Base-by-base conservation (phyloP, 2,113 vertebrate genomes). In the Turdus rufiventris region DNA sequence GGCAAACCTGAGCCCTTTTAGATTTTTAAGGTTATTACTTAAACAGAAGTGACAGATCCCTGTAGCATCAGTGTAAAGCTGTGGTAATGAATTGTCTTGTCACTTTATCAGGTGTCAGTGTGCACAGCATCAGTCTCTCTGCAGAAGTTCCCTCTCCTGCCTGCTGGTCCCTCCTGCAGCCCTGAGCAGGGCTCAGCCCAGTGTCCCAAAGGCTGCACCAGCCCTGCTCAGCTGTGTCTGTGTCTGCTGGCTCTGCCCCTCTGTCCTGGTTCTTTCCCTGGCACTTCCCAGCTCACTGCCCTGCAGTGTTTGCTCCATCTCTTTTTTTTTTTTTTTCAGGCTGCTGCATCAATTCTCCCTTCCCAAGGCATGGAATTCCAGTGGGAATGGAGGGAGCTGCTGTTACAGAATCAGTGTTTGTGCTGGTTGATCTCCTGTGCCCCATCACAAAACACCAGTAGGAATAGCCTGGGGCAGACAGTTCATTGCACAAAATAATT, bases 201-300 rank as follows among this genome's bases (percentile, higher is more conserved):
- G 1, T 6, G 43, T 21, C 40, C 53, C 23, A 5, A 6, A 31
- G 29, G 9, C 43, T 26, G 8, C 1, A 6, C 10, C 68, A 8
- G 29, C 13, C 73, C 31, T 18, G 31, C 4, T 6, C 50, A 51
- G 26, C 50, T 17, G 50, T 28, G 25, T 5, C 50, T 51, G 50
- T 28, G 26, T 51, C 26, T 16, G 26, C 50, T 51, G 50, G 15
- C 48, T 10, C 50, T 51, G 26, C 40, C 40, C 36, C 48, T 31
- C 19, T 5, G 2, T 67, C 5, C 60, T 26, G 33, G 7, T 3
- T 21, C 11, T 17, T 61, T 36, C 28, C 1, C 0, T 48, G 36
- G 7, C 20, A 4, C 56, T 65, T 33, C 66, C 83, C 48, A 58
- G 9, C 16, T 19, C 28, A 0, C 28, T 29, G 29, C 53, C 60